Percentiles rank a stretch among this genome's conserved stretches.
Evolutionary conservation across 1,140 invertebrate species (phyloP).

Genomic region (Dendrolimus kikuchii): DNA sequence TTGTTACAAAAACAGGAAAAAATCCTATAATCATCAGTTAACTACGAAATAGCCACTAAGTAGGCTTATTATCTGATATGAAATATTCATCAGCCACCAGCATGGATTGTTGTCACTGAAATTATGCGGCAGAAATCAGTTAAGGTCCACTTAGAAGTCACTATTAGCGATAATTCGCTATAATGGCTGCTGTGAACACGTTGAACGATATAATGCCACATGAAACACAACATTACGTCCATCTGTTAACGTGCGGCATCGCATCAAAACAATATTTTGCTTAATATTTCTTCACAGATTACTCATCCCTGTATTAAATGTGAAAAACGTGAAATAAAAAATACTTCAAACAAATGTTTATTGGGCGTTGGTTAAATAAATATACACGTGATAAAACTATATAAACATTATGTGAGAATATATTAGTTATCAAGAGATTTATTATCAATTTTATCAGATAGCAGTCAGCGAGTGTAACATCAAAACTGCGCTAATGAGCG

Average conservation of each 20-base stretch:
- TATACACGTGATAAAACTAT: background rate
- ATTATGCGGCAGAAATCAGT: slow-evolving; percentile 54
- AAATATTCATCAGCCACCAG: slow-evolving; percentile 60
- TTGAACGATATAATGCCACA: background rate
- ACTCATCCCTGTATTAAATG: no score
- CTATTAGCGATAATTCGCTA: slow-evolving; percentile 32
- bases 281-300: no score
- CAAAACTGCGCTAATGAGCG: slow-evolving; percentile 53
- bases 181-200: slow-evolving; percentile 20
- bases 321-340: no score
- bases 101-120: slow-evolving; percentile 53
- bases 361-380: no score
- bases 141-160: slow-evolving; percentile 26
- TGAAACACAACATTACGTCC: no score
- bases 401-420: no score
- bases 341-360: no score
- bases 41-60: slow-evolving; percentile 33
- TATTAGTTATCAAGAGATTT: no score
- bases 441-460: slow-evolving; percentile 11
- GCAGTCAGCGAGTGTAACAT: slow-evolving; percentile 14
- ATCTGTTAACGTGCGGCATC: no score
- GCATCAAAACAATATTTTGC: no score
- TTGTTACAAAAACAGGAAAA: background rate
- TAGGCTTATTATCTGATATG: slow-evolving; percentile 43
- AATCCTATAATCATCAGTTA: slow-evolving; percentile 11